phyloP scores from a whole-genome alignment of 2,888 invertebrate species.

The Caenorhabditis virilis region DNA sequence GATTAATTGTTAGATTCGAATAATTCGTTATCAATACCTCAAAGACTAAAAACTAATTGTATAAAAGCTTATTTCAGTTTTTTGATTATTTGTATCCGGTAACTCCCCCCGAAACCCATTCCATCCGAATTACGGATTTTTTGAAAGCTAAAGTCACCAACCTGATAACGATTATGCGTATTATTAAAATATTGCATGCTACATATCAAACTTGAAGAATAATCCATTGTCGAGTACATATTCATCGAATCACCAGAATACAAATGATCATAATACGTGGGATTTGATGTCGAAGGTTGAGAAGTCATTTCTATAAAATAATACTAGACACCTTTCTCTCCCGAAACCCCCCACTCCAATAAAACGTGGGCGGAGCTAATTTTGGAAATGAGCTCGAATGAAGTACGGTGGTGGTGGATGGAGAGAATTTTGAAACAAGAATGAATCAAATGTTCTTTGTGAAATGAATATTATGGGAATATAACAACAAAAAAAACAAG shows the following conservation, averaged over 20 bases:
- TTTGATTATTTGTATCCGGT: too few relatives aligned
- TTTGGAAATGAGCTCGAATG: slow-evolving; percentile 1
- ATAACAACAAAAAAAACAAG: neutral
- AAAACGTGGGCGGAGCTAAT: slow-evolving; percentile 13
- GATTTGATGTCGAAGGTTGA: slow-evolving; percentile 32
- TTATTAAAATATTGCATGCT: slow-evolving; percentile 37
- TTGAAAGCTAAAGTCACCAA: too few relatives aligned
- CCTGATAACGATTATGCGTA: slow-evolving; percentile 37
- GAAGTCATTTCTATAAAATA: slow-evolving; percentile 21
- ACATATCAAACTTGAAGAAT: slow-evolving; percentile 23
- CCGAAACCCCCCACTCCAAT: too few relatives aligned
- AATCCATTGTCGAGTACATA: slow-evolving; percentile 22
- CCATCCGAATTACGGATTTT: too few relatives aligned
- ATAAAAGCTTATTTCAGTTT: too few relatives aligned
- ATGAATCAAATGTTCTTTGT: slow-evolving; percentile 3
- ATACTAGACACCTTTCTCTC: neutral
- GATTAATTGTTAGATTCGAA: too few relatives aligned
- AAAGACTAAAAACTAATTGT: too few relatives aligned
- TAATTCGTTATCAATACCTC: too few relatives aligned
- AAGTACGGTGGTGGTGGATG: slow-evolving; percentile 1
- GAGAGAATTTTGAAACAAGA: slow-evolving; percentile 8
- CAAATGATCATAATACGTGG: slow-evolving; percentile 21
- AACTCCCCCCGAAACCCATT: too few relatives aligned
- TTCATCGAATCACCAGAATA: neutral
- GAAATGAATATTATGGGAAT: neutral